Conservation (phyloP, 2,888 invertebrate genomes). For the Coronaproctus castanopsis region DNA sequence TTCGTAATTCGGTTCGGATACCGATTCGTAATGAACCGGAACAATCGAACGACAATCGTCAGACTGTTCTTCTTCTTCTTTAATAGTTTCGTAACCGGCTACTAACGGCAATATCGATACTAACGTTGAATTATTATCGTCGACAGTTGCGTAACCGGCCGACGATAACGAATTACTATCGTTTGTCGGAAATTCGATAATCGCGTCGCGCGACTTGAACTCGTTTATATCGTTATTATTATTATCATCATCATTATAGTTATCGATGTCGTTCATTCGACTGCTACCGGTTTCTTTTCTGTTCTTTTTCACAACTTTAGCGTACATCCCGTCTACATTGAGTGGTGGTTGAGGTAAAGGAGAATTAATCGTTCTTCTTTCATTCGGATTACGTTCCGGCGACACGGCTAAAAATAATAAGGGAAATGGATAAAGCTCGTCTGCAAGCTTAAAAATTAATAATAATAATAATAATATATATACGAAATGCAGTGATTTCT, state of each 20-base stretch:
- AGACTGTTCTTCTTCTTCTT: background rate
- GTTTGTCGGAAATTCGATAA: background rate
- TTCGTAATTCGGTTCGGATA: slow-evolving; percentile 12
- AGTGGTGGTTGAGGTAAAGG: slow-evolving; percentile 61
- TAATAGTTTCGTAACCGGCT: slow-evolving; percentile 13
- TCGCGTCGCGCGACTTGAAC: background rate
- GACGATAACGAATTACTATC: background rate
- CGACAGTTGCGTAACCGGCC: background rate
- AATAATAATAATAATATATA: too few species aligned
- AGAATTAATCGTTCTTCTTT: slow-evolving; percentile 74
- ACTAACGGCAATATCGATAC: too few species aligned
- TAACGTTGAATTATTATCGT: background rate
- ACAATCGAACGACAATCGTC: background rate
- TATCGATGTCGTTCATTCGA: too few species aligned
- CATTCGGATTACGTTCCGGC: slow-evolving; percentile 39
- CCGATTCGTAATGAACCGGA: slow-evolving; percentile 9
- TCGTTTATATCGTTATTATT: background rate
- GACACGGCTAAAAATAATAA: too few species aligned
- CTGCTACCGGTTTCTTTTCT: slow-evolving; percentile 23
- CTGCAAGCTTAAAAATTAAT: too few species aligned
- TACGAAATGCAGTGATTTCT: too few species aligned
- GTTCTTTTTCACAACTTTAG: slow-evolving; percentile 54
- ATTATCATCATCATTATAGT: slow-evolving; percentile 23
- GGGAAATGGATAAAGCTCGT: too few species aligned
- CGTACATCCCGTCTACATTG: slow-evolving; percentile 66